phyloP scores from a whole-genome alignment of 53 echinoderm and acorn worm genomes.

The Patiria pectinifera region DNA sequence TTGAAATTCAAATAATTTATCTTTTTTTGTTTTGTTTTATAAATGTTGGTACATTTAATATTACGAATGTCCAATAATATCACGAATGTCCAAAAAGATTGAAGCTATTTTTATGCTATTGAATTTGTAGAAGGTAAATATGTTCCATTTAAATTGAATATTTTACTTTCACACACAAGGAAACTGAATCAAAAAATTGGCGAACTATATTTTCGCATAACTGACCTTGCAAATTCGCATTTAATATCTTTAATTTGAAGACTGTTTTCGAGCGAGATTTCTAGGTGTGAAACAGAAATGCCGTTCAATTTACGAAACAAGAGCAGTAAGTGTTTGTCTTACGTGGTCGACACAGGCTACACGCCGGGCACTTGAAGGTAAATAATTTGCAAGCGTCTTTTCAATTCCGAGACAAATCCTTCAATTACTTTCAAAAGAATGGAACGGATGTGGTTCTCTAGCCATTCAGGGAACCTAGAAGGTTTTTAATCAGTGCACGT shows the following conservation, averaged over 20 bases:
- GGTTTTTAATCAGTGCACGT: slow-evolving; percentile 48
- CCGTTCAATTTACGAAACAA: neutral
- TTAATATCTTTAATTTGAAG: neutral
- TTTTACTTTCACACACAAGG: too few relatives aligned
- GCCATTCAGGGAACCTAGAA: neutral
- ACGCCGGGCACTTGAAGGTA: neutral
- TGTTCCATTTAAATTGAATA: too few relatives aligned
- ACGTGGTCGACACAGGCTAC: neutral
- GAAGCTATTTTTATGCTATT: too few relatives aligned
- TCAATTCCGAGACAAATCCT: neutral
- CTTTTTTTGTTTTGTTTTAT: too few relatives aligned
- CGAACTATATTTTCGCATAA: too few relatives aligned
- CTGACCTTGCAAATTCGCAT: neutral
- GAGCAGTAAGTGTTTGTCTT: neutral
- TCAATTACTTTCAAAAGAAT: slow-evolving; percentile 26
- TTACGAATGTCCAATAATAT: too few relatives aligned
- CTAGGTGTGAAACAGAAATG: neutral
- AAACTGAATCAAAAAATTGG: too few relatives aligned
- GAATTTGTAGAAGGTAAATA: too few relatives aligned
- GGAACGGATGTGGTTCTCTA: neutral
- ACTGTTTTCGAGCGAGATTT: neutral
- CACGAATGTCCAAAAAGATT: too few relatives aligned
- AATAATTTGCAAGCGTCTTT: slow-evolving; percentile 4
- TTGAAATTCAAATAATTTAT: too few relatives aligned
- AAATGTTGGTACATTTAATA: too few relatives aligned